Base-by-base conservation (phyloP, 53 echinoderm and acorn worm genomes). In the Luidia sarsii region DNA sequence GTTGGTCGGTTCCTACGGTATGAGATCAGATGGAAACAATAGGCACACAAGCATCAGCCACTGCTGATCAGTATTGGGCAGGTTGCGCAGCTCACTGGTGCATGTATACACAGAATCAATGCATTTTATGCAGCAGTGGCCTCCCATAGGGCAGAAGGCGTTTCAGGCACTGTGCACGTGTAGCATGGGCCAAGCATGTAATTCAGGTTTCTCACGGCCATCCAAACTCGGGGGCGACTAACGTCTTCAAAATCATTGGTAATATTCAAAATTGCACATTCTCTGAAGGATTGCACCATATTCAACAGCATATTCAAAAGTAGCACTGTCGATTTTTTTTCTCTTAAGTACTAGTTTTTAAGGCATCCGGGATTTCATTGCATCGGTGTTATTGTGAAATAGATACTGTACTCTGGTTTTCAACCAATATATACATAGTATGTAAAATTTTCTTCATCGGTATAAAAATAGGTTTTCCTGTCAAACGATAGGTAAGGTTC, bases 21-120 rank as follows among this genome's bases (percentile, higher is more conserved):
- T 22, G 72, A 38, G 53, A 72, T 72, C 72, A 39, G 72, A 55
- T 34, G 31, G 55, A 72, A 72, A 72, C 72, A 72, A 72, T 6
- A 72, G 38, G 72, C 72, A 72, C 72, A 72, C 56, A 72, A 22
- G 28, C 72, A 72, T 72, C 35, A 72, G 72, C 31, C 72, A 54
- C 39, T 54, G 72, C 4, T 19, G 72, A 38, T 32, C 56, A 28
- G 37, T 21, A 0, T 43, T 18, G 36, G 19, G 29, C 2, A 25
- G 6, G 13, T 41, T 13, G 36, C 39, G 36, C 38, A 55, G 39
- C 72, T 7, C 53, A 52, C 41, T 33, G 32, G 71, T 71, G 30
- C 32, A 49, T 50, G 50, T 28, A 67, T 49, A 49, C 71, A 71
- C 36, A 35, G 33, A 33, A 54, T 34, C 16, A 41, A 41, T 41